Evolutionary conservation across 2,113 vertebrate species (phyloP).

Genomic region (Callipepla californica): DNA sequence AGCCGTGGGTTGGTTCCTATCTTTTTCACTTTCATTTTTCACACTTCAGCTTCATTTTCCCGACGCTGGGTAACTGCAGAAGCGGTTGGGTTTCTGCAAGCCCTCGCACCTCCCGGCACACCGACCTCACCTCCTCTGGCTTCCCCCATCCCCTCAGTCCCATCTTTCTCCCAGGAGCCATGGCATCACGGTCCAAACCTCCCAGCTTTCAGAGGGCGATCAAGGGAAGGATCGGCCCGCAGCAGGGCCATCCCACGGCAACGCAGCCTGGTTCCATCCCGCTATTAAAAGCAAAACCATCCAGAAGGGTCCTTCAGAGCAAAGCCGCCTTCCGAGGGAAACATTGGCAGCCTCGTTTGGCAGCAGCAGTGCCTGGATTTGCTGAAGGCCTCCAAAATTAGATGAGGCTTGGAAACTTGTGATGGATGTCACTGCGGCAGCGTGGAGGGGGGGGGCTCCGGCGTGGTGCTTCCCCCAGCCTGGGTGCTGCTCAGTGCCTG

Average conservation of each 20-base stretch:
- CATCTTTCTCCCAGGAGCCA: not conserved
- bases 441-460: not conserved
- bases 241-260: not conserved
- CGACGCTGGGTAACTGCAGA: constrained; percentile 44
- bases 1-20: constrained; percentile 73
- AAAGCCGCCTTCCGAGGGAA: constrained; percentile 62
- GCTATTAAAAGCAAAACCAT: constrained; percentile 65
- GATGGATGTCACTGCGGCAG: constrained; percentile 51
- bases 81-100: constrained; percentile 44
- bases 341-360: constrained; percentile 61
- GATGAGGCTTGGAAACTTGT: constrained; percentile 61
- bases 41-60: constrained; percentile 71
- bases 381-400: constrained; percentile 68
- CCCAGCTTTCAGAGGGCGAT: not conserved
- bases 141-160: not conserved
- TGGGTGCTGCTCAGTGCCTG: not conserved
- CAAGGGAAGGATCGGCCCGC: too few species aligned
- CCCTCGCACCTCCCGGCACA: not conserved
- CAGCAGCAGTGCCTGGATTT: constrained; percentile 50
- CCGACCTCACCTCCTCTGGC: not conserved
- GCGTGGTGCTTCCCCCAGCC: not conserved
- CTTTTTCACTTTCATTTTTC: constrained; percentile 72
- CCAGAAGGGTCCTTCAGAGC: constrained; percentile 65
- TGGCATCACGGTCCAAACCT: not conserved
- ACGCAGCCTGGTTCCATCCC: not conserved